A percentile compares a stretch with the other conserved stretches of the same genome.
Conservation (phyloP, 2,797 vertebrate species). For the Eutrigla gurnardus region DNA sequence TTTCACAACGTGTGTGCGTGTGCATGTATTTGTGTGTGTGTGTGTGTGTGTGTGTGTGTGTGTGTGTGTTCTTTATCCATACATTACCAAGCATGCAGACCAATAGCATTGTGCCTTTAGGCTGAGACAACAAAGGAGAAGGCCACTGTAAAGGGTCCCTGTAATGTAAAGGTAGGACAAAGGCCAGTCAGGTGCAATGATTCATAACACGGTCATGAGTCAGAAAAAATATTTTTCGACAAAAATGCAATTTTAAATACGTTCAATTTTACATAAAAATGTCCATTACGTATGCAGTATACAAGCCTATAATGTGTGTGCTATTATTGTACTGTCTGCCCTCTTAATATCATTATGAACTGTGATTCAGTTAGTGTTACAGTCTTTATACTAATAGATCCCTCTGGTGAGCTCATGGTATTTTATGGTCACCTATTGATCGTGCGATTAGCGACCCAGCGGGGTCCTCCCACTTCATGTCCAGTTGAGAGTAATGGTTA, state of each 20-base stretch:
- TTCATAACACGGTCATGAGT: neutral
- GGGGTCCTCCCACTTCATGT: conserved; percentile 70
- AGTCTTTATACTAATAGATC: conserved; percentile 61
- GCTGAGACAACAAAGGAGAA: conserved; percentile 74
- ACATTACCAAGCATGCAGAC: conserved; percentile 60
- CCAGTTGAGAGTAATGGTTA: conserved; percentile 79
- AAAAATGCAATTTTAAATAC: conserved; percentile 11
- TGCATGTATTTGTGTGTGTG: conserved; percentile 38
- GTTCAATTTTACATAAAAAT: neutral
- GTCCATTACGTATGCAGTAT: neutral
- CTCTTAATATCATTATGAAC: conserved; percentile 44
- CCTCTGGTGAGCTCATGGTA: conserved; percentile 61
- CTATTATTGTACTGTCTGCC: conserved; percentile 21
- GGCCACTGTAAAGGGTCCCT: conserved; percentile 30
- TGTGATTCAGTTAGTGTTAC: conserved; percentile 56
- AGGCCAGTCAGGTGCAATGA: conserved; percentile 28
- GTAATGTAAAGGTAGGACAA: conserved; percentile 55
- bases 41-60: conserved; percentile 36
- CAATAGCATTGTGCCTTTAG: conserved; percentile 59
- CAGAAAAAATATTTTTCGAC: neutral
- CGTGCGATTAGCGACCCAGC: conserved; percentile 71
- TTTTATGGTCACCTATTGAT: conserved; percentile 82
- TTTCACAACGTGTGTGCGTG: conserved; percentile 6
- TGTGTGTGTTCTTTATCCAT: conserved; percentile 64
- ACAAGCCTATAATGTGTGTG: neutral